A percentile compares a stretch with the other conserved stretches of the same genome.
phyloP scores from a whole-genome alignment of 2,797 vertebrate genomes.

The Podarcis siculus region DNA sequence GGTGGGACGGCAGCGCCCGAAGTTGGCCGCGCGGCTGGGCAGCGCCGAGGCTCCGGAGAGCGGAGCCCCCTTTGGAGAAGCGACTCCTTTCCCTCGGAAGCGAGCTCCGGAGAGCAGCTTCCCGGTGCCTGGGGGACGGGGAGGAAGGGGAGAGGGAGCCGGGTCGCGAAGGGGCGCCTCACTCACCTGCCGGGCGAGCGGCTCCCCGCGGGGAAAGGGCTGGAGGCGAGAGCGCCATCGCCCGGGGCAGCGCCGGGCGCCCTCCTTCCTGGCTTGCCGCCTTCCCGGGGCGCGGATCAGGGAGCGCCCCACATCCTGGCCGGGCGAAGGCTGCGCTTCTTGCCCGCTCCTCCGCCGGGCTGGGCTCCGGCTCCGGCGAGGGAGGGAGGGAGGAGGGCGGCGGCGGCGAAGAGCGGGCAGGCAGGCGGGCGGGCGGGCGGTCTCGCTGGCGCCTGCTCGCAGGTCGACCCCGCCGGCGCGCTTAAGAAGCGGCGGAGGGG shows the following conservation, averaged over 20 bases:
- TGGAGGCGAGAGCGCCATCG: not conserved
- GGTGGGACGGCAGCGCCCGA: not conserved
- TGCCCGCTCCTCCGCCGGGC: not conserved
- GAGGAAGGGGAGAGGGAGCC: not conserved
- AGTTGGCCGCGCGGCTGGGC: not conserved
- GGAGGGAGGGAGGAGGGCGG: not conserved
- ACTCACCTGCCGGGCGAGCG: conserved; percentile 10
- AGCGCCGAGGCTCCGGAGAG: not conserved
- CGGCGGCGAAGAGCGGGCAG: not conserved
- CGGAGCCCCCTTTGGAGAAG: not conserved
- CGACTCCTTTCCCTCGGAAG: not conserved
- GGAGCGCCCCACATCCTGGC: not conserved
- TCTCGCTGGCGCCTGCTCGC: not conserved
- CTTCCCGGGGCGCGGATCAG: not conserved
- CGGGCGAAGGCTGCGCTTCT: not conserved
- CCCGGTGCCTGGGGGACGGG: too few relatives aligned
- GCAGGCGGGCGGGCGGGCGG: not conserved
- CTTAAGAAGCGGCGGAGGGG: not conserved
- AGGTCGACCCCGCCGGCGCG: not conserved
- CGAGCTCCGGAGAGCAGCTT: not conserved
- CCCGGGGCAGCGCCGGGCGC: not conserved
- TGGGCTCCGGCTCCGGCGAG: not conserved
- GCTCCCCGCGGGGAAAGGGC: not conserved
- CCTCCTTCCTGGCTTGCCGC: not conserved
- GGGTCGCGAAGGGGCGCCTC: fast-evolving